phyloP scores from a whole-genome alignment of 2,113 vertebrate species.

The Ammospiza caudacuta region DNA sequence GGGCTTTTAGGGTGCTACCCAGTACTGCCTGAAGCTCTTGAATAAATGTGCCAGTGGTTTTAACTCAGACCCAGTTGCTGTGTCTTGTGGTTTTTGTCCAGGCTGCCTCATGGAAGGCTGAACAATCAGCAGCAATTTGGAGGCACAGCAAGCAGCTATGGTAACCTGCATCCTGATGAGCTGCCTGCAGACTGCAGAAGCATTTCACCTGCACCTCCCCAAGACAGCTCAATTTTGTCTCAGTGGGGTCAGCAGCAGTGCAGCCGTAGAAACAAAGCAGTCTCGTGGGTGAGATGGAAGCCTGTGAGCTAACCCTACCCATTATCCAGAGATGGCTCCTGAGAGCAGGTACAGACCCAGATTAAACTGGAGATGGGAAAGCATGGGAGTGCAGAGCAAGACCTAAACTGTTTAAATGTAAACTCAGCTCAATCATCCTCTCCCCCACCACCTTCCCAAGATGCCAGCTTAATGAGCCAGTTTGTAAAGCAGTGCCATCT shows the following conservation, averaged over 20 bases:
- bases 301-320: background rate
- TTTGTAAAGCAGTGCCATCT: background rate
- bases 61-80: rapidly evolving
- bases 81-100: background rate
- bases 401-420: background rate
- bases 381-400: background rate
- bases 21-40: background rate
- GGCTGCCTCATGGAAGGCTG: background rate
- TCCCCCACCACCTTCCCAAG: background rate
- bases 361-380: background rate
- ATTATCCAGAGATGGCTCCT: background rate
- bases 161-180: background rate
- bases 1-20: background rate
- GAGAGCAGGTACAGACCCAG: background rate
- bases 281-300: background rate
- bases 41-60: background rate
- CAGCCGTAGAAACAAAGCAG: background rate
- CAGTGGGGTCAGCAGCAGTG: background rate
- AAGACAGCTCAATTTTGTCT: background rate
- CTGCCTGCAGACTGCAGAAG: background rate
- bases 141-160: background rate
- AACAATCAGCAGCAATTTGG: background rate
- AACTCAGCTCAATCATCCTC: background rate
- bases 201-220: background rate
- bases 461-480: background rate